Conservation (phyloP, 2,888 invertebrate species). For the Tholera decimalis region DNA sequence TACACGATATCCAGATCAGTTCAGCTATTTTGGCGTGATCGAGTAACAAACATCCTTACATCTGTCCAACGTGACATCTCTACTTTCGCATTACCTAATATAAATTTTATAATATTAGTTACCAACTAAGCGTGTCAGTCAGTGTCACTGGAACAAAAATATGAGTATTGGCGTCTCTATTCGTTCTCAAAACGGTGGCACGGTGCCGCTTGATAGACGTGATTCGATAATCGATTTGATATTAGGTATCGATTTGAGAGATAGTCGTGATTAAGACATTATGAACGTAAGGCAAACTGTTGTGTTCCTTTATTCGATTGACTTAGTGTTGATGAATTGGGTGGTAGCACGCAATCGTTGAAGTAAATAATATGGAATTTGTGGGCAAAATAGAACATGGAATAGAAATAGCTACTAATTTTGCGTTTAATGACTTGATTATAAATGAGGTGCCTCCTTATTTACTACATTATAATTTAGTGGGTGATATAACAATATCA, state of each 20-base stretch:
- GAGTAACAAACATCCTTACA: too few species aligned
- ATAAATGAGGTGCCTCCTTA: background rate
- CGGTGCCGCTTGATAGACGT: background rate
- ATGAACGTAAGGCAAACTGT: constrained; percentile 29
- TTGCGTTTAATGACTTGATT: constrained; percentile 2
- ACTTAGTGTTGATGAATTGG: constrained; percentile 29
- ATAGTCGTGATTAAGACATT: constrained; percentile 49
- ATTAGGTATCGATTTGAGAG: constrained; percentile 27
- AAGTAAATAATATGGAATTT: constrained; percentile 22
- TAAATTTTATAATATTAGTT: too few species aligned
- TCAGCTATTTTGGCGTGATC: too few species aligned
- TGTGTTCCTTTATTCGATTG: constrained; percentile 38
- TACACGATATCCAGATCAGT: too few species aligned
- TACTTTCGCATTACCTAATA: too few species aligned
- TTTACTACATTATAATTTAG: background rate
- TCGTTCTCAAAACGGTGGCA: background rate
- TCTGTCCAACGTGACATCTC: too few species aligned
- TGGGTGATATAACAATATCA: too few species aligned
- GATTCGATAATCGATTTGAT: constrained; percentile 50
- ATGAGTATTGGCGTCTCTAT: background rate
- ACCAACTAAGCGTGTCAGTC: too few species aligned
- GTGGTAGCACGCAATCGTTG: constrained; percentile 32
- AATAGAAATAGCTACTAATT: background rate
- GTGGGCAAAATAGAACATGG: background rate
- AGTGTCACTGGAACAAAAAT: too few species aligned